Base-by-base conservation (phyloP, 2,797 vertebrate species). In the Acanthiza pusilla region DNA sequence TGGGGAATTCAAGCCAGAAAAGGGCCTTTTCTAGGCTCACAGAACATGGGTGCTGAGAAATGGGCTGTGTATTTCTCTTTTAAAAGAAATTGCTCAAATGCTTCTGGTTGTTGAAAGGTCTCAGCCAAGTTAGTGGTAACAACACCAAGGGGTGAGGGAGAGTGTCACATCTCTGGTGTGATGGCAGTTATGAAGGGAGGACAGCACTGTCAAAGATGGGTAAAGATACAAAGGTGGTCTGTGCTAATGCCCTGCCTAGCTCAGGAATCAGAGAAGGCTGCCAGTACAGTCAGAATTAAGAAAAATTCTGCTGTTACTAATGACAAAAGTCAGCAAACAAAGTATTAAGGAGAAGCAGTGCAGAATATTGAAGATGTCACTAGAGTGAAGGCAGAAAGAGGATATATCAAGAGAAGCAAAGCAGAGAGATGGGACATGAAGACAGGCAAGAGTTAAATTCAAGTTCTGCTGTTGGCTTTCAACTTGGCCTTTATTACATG, bases 1-100 rank as follows among this genome's bases (percentile, higher is more conserved):
- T 99, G 88, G 75, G 98, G 86, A 34, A 10, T 42, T 34, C 54
- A 7, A 2, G 19, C 36, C 38, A 53, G 10, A 87, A 18, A 11
- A 30, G 3, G 0, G 5, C 38, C 27, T 42, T 63, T 51, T 19
- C 25, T 30, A 29, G n/a, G 25, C 76, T 65, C 16, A 2, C 13
- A 6, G 63, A 30, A 29, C 16, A 7, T 16, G 27, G 18, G 5
- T 12, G 66, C 48, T 73, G 58, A 43, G 66, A 88, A 62, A 34
- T 2, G 16, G 27, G 12, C 17, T 43, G 5, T 18, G 34, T 50
- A 2, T 72, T 87, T 76, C 15, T 66, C 23, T 50, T 36, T 27
- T 7, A 12, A 61, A 81, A 93, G 42, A 68, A 94, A 40, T 6
- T 5, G 13, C 25, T 60, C 42, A 30, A 8, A 27, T 36, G 34